Evolutionary conservation across 2,113 vertebrate species (phyloP), one percentile per base, ranked within the genome.

Genomic region (Tychaedon coryphoeus): DNA sequence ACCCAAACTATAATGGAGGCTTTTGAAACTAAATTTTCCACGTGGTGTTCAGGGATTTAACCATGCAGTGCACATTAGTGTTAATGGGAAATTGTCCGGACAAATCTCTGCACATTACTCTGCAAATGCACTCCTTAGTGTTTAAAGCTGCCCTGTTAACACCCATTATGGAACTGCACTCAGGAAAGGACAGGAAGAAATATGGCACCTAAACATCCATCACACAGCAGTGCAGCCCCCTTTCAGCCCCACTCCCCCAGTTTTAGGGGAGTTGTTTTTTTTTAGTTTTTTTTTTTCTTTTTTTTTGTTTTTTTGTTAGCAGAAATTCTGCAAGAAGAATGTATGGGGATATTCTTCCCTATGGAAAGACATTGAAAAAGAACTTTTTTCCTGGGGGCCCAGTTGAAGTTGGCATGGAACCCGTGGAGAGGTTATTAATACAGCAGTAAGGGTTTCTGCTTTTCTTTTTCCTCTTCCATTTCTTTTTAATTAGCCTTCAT

Each of bases 71-170:
- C 84, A 50, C 74, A 65, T 90, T 87, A 86, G 76, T 74, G 53
- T 95, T 92, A 93, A 92, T 85, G 36, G n/a, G 57, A 78, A 83
- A 79, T 92, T 94, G 93, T 86, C 87, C 11, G 47, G 54, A 38
- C 86, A 82, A 65, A 95, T 95, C 93, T 95, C 83, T 53, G 54
- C 86, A 50, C 84, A 42, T 73, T 75, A 47, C 66, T 22, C 69
- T 6, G 12, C 80, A 95, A 94, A 83, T 42, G 70, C 51, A 75
- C 80, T 86, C 65, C 65, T 34, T 33, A 45, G 91, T 89, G 92
- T 95, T 96, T 95, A 95, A 91, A 92, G 89, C 87, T 75, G 65
- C 25, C 80, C 92, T 95, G 83, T 93, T 95, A 96, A 93, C 80
- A 81, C 93, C 93, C 42, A 67, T 95, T 96, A 87, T 75, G 70